These are phyloP conservation scores for Sebastes taczanowskii DNA, from an alignment of 2,797 vertebrate species.

Conservation along the genomic window DNA sequence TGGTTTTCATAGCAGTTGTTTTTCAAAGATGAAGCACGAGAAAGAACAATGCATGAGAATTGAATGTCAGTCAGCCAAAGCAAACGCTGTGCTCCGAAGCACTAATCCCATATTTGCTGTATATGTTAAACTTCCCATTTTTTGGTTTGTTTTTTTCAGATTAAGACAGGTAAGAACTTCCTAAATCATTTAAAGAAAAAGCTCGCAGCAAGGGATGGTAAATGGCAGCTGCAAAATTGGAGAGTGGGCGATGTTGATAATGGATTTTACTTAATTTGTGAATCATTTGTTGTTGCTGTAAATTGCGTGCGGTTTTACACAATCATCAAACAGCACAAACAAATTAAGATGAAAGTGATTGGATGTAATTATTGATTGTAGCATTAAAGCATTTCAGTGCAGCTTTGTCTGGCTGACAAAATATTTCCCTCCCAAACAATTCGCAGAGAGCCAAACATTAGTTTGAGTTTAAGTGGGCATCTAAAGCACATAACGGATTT, in stretches of 20 bases:
- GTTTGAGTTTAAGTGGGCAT: conserved; percentile 19
- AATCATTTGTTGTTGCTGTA: conserved; percentile 6
- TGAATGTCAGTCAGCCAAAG: conserved; percentile 49
- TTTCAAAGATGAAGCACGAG: conserved; percentile 43
- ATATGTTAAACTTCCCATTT: conserved; percentile 32
- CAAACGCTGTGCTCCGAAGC: conserved; percentile 25
- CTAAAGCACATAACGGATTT: conserved; percentile 28
- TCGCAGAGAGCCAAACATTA: conserved; percentile 7
- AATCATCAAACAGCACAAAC: background rate
- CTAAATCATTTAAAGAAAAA: conserved; percentile 23
- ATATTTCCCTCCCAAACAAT: conserved; percentile 40
- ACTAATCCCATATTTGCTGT: conserved; percentile 53
- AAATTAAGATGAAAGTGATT: conserved; percentile 23
- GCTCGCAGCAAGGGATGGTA: background rate
- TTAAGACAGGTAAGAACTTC: conserved; percentile 6
- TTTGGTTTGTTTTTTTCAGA: background rate
- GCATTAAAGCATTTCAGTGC: conserved; percentile 5
- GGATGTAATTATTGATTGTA: conserved; percentile 24
- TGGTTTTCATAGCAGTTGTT: conserved; percentile 35
- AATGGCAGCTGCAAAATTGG: background rate
- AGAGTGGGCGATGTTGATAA: background rate
- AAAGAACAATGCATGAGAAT: conserved; percentile 33
- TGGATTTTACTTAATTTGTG: background rate
- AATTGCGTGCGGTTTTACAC: background rate
- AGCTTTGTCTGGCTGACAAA: conserved; percentile 1